A percentile compares a stretch with the other conserved stretches of the same genome.
Evolutionary conservation across 2,888 invertebrate species (phyloP).

Genomic region (Aleiodes alternator): DNA sequence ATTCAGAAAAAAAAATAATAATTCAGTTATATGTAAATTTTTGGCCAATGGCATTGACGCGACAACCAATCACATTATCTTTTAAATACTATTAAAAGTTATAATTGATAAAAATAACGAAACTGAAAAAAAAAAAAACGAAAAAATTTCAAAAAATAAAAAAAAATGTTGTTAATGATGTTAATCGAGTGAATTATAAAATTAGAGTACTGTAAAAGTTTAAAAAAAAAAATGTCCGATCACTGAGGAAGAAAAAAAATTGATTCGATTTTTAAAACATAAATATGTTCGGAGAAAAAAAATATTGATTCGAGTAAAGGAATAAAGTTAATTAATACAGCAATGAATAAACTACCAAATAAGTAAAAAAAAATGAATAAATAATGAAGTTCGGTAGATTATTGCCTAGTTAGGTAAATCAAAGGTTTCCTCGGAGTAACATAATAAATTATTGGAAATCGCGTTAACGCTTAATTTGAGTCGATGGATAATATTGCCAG

Average conservation of each 20-base stretch:
- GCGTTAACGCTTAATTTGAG: conserved; percentile 57
- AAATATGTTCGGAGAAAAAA: not conserved
- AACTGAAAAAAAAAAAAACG: conserved; percentile 44
- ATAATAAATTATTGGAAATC: conserved; percentile 48
- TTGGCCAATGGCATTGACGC: conserved; percentile 66
- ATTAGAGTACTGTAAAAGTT: conserved; percentile 51
- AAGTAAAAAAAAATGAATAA: conserved; percentile 46
- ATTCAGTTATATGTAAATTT: conserved; percentile 54
- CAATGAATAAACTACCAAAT: conserved; percentile 42
- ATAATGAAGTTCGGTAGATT: conserved; percentile 60
- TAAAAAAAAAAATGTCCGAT: conserved; percentile 49
- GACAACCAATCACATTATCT: conserved; percentile 75
- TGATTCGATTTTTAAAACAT: conserved; percentile 13
- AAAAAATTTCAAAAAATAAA: conserved; percentile 49
- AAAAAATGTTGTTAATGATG: conserved; percentile 70
- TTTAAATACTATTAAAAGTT: conserved; percentile 69
- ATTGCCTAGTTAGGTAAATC: conserved; percentile 60
- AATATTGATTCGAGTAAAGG: conserved; percentile 24
- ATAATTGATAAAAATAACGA: conserved; percentile 57
- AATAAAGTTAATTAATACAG: conserved; percentile 39
- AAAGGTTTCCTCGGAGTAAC: conserved; percentile 9
- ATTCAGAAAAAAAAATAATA: conserved; percentile 35
- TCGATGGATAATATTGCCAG: conserved; percentile 62
- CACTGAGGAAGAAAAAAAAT: conserved; percentile 33
- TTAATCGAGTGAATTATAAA: conserved; percentile 65